phyloP scores from a whole-genome alignment of 2,888 invertebrate species.

The Callosobruchus maculatus region DNA sequence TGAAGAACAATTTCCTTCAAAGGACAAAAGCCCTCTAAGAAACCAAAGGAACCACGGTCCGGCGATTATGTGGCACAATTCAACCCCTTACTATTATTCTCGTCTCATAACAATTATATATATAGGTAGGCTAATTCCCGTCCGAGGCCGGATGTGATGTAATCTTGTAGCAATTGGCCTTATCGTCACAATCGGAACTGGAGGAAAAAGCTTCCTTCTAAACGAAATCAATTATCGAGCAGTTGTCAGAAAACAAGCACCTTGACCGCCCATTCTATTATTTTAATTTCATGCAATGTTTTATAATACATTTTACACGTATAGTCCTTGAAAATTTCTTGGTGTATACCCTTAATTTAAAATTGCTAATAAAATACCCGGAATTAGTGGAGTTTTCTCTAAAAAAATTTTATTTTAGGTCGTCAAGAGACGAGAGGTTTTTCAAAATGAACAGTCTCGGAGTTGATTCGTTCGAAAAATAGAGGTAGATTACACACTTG shows the following conservation, averaged over 20 bases:
- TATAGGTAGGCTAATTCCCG: neutral
- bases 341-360: too few species aligned
- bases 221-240: neutral
- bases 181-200: neutral
- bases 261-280: neutral
- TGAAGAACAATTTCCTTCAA: neutral
- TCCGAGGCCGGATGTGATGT: neutral
- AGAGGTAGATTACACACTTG: too few species aligned
- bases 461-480: too few species aligned
- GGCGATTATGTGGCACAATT: neutral
- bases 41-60: neutral
- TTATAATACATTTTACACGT: neutral
- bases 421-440: too few species aligned
- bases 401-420: too few species aligned
- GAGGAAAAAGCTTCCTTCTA: neutral
- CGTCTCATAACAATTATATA: neutral
- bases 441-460: too few species aligned
- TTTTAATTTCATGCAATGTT: neutral
- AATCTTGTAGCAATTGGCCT: neutral
- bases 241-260: neutral
- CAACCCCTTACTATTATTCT: neutral
- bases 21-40: neutral
- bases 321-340: too few species aligned
- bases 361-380: too few species aligned
- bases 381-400: too few species aligned